Evolutionary conservation across 2,797 vertebrate genomes (phyloP), one percentile per base, ranked within the genome.

Genomic region (Notolabrus celidotus): DNA sequence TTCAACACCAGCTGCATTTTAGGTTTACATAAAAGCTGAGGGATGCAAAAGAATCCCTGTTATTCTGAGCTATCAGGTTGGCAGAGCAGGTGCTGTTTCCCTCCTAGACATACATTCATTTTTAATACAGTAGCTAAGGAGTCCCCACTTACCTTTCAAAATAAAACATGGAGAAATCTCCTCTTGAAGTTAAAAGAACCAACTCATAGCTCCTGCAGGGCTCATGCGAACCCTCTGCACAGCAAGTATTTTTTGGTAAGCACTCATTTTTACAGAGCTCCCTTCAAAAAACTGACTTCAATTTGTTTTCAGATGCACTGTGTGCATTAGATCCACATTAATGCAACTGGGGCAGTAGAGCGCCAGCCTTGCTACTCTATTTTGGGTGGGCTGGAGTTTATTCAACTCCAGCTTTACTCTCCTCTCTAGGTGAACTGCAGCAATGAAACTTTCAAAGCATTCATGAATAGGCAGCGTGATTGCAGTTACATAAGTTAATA

Each of bases 321-420:
- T 36, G 10, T 62, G 58, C 19, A 71, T 80, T 54, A 51, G 3
- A 66, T 66, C 57, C 36, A 52, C 46, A 67, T 77, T 83, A 66
- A 71, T 85, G 74, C 51, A 88, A 77, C 55, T 85, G 57, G 83
- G 84, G 51, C 82, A 88, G 56, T 68, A 58, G 69, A 67, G 70
- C 42, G 2, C 29, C 17, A 65, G 76, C 41, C 33, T 58, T 62
- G 49, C 33, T 53, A 51, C 56, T 85, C 61, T 86, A 66, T 82
- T 86, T 80, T 67, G 58, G 71, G 63, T 65, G 20, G 25, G 31
- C 17, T 23, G 38, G 54, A 46, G 38, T 71, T 63, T 74, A 39
- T 55, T 77, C 42, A 49, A 53, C 27, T 70, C 25, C 20, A 66
- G 17, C 58, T 51, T 75, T 38, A 25, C 38, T 73, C 57, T 65